phyloP scores from a whole-genome alignment of 2,113 vertebrate genomes.

The Arvicanthis niloticus region DNA sequence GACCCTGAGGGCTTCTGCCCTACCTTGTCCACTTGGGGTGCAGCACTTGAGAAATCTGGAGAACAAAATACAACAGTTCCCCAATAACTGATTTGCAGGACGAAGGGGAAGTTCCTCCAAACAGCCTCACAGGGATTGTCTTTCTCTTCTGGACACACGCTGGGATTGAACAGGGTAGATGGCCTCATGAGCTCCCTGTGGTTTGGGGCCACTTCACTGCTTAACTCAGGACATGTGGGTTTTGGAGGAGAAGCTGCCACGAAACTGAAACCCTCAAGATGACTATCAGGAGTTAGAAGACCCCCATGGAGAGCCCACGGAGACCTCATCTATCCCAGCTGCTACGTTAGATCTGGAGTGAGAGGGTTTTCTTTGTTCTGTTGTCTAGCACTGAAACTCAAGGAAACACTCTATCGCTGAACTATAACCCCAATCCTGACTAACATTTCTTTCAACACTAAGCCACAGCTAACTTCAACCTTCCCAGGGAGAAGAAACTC shows the following conservation, averaged over 20 bases:
- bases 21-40: neutral
- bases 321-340: slow-evolving; percentile 53
- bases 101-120: slow-evolving; percentile 19
- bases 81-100: slow-evolving; percentile 42
- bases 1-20: neutral
- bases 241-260: slow-evolving; percentile 72
- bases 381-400: neutral
- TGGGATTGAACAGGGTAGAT: slow-evolving; percentile 32
- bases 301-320: slow-evolving; percentile 66
- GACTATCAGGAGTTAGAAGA: slow-evolving; percentile 56
- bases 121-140: slow-evolving; percentile 45
- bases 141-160: slow-evolving; percentile 22
- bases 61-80: slow-evolving; percentile 54
- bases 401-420: neutral
- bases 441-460: slow-evolving; percentile 21
- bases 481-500: slow-evolving; percentile 23
- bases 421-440: neutral
- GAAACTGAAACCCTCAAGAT: slow-evolving; percentile 68
- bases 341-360: slow-evolving; percentile 31
- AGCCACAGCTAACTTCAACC: slow-evolving; percentile 4
- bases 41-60: neutral
- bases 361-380: neutral
- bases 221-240: slow-evolving; percentile 32
- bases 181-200: neutral
- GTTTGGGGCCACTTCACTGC: neutral